These are phyloP conservation scores for Bilobella aurantiaca DNA, from an alignment of 1,140 invertebrate species.

Conservation along the genomic window DNA sequence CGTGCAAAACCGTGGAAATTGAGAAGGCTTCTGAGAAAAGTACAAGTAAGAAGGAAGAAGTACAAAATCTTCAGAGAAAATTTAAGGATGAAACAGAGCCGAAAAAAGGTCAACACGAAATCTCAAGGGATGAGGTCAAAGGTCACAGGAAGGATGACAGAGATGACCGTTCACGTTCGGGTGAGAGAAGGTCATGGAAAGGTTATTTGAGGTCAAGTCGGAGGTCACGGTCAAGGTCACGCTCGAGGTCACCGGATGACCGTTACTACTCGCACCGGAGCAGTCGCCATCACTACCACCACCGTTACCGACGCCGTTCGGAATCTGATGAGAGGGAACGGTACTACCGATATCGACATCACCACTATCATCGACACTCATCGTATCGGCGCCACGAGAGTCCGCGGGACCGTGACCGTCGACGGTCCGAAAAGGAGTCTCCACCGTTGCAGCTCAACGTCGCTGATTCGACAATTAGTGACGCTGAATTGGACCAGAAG, in stretches of 20 bases:
- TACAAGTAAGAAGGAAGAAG: too few relatives aligned
- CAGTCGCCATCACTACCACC: not conserved
- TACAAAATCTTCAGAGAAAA: not conserved
- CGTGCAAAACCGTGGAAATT: too few relatives aligned
- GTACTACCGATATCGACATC: not conserved
- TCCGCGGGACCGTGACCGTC: not conserved
- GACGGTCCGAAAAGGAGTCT: conserved; percentile 8
- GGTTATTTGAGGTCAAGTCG: too few relatives aligned
- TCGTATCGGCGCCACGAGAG: not conserved
- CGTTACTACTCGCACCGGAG: too few relatives aligned
- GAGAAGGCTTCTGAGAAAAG: too few relatives aligned
- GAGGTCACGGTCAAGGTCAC: too few relatives aligned
- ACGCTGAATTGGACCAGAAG: conserved; percentile 39
- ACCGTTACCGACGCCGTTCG: not conserved
- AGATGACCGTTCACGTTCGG: too few relatives aligned
- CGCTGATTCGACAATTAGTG: conserved; percentile 45
- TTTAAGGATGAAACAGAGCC: conserved; percentile 3
- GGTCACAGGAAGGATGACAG: too few relatives aligned
- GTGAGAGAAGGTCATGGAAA: too few relatives aligned
- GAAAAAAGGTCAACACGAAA: too few relatives aligned
- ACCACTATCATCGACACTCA: not conserved
- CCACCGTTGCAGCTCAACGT: conserved; percentile 39
- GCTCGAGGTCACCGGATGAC: not conserved
- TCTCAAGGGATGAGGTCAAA: too few relatives aligned
- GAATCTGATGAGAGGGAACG: not conserved